A percentile compares a stretch with the other conserved stretches of the same genome.
Conservation (phyloP, 2,113 vertebrate species). For the Ictalurus furcatus region DNA sequence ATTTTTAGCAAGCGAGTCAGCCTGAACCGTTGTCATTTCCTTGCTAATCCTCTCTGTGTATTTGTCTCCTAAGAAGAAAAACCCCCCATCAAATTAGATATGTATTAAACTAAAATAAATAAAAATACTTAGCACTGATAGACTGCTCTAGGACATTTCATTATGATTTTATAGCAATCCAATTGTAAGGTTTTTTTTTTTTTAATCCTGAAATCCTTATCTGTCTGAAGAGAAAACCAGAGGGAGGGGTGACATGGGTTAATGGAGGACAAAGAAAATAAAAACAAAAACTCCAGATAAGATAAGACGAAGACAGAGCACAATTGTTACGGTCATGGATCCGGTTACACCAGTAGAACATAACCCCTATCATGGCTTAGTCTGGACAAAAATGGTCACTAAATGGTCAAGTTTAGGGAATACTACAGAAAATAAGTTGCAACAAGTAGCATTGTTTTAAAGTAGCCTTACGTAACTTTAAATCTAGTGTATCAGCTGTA, state of each 20-base stretch:
- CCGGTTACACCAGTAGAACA: neutral
- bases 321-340: neutral
- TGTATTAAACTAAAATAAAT: neutral
- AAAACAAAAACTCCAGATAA: neutral
- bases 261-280: neutral
- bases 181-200: neutral
- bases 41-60: neutral
- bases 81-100: neutral
- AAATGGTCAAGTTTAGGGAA: neutral
- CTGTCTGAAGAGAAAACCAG: neutral
- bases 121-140: neutral
- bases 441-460: neutral
- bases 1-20: neutral
- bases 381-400: neutral
- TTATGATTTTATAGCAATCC: neutral
- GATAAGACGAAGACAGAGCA: neutral
- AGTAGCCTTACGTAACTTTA: neutral
- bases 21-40: constrained; percentile 43
- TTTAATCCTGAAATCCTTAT: neutral
- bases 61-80: neutral
- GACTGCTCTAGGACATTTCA: neutral
- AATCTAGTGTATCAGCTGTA: neutral
- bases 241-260: neutral
- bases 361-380: neutral
- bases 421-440: neutral